Conservation (phyloP, 2,113 vertebrate species). For the Thamnaconus septentrionalis region DNA sequence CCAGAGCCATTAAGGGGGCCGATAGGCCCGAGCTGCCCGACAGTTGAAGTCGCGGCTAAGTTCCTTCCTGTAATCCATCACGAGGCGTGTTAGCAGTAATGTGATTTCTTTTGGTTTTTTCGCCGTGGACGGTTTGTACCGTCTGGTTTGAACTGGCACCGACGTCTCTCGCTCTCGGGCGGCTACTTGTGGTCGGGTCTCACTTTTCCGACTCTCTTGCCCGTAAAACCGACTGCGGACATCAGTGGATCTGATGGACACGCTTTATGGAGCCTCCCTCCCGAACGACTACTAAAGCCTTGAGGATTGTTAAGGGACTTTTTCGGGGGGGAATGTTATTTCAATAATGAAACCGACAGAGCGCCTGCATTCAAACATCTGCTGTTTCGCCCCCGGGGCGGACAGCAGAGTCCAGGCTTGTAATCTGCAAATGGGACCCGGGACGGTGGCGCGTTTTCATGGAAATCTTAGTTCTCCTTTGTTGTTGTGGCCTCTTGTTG, state of each 20-base stretch:
- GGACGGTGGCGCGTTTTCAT: too few species aligned
- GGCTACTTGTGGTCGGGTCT: not conserved
- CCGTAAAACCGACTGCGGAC: not conserved
- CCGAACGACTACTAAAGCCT: too few species aligned
- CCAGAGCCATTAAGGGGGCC: slow-evolving; percentile 25
- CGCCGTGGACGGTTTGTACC: too few species aligned
- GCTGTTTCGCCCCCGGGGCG: not conserved
- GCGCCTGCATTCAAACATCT: not conserved
- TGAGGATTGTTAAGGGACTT: too few species aligned
- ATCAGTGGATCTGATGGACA: not conserved
- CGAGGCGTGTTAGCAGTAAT: not conserved
- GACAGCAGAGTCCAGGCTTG: not conserved
- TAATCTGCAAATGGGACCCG: too few species aligned
- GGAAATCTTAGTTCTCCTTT: too few species aligned
- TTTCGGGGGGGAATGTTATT: too few species aligned
- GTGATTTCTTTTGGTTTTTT: not conserved
- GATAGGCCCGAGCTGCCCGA: slow-evolving; percentile 33
- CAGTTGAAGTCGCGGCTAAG: slow-evolving; percentile 19
- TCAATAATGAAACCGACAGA: too few species aligned
- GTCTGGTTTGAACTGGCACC: too few species aligned
- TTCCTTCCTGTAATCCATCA: slow-evolving; percentile 2
- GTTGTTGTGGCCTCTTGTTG: too few species aligned
- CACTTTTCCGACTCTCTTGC: not conserved
- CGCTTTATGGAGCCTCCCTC: not conserved
- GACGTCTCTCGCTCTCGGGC: not conserved